A percentile compares a stretch with the other conserved stretches of the same genome.
phyloP scores from a whole-genome alignment of 2,113 vertebrate genomes.

The Chaetura pelagica region DNA sequence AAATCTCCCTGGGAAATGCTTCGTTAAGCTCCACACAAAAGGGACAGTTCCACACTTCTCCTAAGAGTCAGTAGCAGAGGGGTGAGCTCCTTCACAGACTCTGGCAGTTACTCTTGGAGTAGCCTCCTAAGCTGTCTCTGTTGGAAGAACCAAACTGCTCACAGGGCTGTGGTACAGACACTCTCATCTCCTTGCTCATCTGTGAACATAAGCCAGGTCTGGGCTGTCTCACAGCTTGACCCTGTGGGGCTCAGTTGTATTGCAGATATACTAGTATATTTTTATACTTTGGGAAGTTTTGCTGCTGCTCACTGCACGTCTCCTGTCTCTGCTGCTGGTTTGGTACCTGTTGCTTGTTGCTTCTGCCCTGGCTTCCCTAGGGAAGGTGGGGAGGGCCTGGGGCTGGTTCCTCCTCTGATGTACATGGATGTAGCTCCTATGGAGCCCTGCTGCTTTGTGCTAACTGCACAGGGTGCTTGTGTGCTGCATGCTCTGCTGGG shows the following conservation, averaged over 20 bases:
- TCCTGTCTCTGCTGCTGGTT: background rate
- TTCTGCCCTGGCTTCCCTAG: background rate
- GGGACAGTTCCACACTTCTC: background rate
- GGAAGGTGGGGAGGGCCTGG: background rate
- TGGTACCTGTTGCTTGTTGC: rapidly evolving
- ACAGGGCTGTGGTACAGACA: background rate
- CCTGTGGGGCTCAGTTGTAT: background rate
- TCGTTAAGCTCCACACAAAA: background rate
- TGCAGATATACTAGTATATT: rapidly evolving
- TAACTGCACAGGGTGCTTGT: background rate
- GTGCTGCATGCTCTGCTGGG: constrained; percentile 34
- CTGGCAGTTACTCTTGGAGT: background rate
- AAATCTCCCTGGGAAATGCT: background rate
- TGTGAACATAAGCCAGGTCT: background rate
- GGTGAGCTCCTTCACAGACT: rapidly evolving
- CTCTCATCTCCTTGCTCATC: background rate
- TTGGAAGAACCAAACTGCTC: background rate
- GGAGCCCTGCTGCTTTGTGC: constrained; percentile 9
- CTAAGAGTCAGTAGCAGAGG: rapidly evolving
- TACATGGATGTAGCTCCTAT: constrained; percentile 32
- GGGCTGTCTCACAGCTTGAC: background rate
- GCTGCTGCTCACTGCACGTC: background rate
- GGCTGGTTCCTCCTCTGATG: background rate
- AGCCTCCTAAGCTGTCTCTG: background rate
- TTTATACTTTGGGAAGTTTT: background rate